These are phyloP conservation scores for Acrobasis repandana DNA, from an alignment of 2,888 invertebrate genomes.

Conservation along the genomic window DNA sequence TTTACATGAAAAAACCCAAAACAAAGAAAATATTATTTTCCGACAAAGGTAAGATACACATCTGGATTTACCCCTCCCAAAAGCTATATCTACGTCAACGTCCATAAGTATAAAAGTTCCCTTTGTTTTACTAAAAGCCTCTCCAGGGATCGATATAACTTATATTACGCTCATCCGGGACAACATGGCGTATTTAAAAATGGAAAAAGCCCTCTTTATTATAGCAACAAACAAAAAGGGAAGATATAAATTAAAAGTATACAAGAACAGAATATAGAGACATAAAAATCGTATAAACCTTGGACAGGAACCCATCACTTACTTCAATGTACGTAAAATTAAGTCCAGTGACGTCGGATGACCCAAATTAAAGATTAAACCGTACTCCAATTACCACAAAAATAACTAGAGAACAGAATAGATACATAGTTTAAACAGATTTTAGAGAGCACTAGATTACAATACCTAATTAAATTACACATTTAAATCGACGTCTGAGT, in stretches of 20 bases:
- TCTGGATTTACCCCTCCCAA: no score
- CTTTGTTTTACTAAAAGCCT: conserved; percentile 21
- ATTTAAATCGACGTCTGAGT: no score
- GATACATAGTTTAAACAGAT: no score
- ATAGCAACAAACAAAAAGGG: conserved; percentile 7
- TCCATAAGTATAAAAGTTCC: conserved; percentile 12
- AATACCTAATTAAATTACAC: no score
- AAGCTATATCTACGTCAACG: no score
- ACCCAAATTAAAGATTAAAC: conserved; percentile 75
- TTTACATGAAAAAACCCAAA: no score
- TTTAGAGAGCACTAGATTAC: no score
- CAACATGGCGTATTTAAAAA: background rate
- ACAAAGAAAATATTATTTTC: no score
- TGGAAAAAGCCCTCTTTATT: conserved; percentile 5
- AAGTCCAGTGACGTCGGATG: conserved; percentile 56
- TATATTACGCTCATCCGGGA: background rate
- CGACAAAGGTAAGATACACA: no score
- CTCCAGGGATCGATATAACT: conserved; percentile 13
- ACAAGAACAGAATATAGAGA: conserved; percentile 12
- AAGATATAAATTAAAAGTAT: conserved; percentile 24
- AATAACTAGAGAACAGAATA: background rate
- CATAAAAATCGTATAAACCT: conserved; percentile 35
- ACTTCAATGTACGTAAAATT: conserved; percentile 60
- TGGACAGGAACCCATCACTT: conserved; percentile 50
- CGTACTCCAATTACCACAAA: conserved; percentile 44